These are phyloP conservation scores for Catocala sponsa DNA, from an alignment of 2,888 invertebrate species.

Conservation along the genomic window DNA sequence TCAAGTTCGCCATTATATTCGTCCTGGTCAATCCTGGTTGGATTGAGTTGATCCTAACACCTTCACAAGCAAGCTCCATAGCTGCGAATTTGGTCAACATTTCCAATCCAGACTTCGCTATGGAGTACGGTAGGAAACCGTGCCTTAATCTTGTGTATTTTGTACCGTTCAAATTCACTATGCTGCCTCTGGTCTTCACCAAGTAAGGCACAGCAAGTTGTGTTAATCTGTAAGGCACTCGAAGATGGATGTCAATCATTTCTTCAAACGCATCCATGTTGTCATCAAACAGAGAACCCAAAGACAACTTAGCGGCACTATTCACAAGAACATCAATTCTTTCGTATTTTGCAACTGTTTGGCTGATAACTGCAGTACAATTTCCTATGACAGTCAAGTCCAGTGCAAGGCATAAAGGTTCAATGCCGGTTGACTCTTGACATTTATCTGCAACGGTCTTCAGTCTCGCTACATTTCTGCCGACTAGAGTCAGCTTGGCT, in stretches of 20 bases:
- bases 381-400: conserved; percentile 90
- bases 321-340: conserved; percentile 93
- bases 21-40: conserved; percentile 62
- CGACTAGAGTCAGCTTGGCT: conserved; percentile 65
- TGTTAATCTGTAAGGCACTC: conserved; percentile 92
- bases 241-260: conserved; percentile 93
- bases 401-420: conserved; percentile 75
- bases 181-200: conserved; percentile 91
- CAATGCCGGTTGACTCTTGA: conserved; percentile 46
- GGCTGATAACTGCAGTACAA: conserved; percentile 88
- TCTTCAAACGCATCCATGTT: conserved; percentile 94
- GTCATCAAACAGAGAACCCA: conserved; percentile 92
- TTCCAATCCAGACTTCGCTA: conserved; percentile 61
- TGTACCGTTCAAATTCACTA: conserved; percentile 96
- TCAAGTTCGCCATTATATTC: conserved; percentile 55
- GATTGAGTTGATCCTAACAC: conserved; percentile 63
- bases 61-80: conserved; percentile 57
- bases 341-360: conserved; percentile 90
- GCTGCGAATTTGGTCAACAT: conserved; percentile 63
- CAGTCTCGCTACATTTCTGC: conserved; percentile 66
- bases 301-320: conserved; percentile 92
- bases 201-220: conserved; percentile 94
- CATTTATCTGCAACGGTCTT: conserved; percentile 58
- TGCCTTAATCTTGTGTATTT: conserved; percentile 87
- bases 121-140: conserved; percentile 59